phyloP scores from a whole-genome alignment of 2,888 invertebrate genomes.

The Synanthedon formicaeformis region DNA sequence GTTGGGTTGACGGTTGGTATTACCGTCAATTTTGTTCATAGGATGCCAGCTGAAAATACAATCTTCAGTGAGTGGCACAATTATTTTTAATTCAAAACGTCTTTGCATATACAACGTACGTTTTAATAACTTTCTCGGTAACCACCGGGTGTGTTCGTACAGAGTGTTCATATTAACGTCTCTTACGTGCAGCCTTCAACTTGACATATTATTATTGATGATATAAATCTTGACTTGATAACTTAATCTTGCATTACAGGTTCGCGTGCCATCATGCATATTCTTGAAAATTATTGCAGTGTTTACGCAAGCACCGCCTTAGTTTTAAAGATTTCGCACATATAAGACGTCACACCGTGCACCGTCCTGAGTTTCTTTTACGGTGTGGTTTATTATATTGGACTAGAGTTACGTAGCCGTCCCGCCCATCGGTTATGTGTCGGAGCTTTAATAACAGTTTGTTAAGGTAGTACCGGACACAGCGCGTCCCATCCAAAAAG shows the following conservation, averaged over 20 bases:
- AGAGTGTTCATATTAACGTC: constrained; percentile 16
- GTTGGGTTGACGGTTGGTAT: too few relatives aligned
- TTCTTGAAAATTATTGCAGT: neutral
- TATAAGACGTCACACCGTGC: neutral
- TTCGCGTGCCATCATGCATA: constrained; percentile 10
- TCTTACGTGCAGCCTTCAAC: constrained; percentile 10
- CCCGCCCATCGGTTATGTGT: neutral
- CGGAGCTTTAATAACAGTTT: neutral
- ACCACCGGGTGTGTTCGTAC: constrained; percentile 16
- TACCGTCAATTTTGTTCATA: neutral
- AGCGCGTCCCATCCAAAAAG: too few relatives aligned
- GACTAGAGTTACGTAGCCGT: constrained; percentile 1
- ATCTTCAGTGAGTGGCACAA: constrained; percentile 14
- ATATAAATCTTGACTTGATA: constrained; percentile 42
- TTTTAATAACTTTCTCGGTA: constrained; percentile 33
- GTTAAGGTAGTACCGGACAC: too few relatives aligned
- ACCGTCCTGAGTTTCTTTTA: too few relatives aligned
- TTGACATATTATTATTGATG: constrained; percentile 37
- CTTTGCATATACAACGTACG: constrained; percentile 18
- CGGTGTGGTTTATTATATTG: too few relatives aligned
- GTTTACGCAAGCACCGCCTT: neutral
- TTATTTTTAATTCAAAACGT: constrained; percentile 25
- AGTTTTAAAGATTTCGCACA: constrained; percentile 2
- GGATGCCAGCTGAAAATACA: constrained; percentile 3
- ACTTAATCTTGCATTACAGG: constrained; percentile 38